phyloP scores from a whole-genome alignment of 1,140 invertebrate genomes.

The Eufriesea mexicana region DNA sequence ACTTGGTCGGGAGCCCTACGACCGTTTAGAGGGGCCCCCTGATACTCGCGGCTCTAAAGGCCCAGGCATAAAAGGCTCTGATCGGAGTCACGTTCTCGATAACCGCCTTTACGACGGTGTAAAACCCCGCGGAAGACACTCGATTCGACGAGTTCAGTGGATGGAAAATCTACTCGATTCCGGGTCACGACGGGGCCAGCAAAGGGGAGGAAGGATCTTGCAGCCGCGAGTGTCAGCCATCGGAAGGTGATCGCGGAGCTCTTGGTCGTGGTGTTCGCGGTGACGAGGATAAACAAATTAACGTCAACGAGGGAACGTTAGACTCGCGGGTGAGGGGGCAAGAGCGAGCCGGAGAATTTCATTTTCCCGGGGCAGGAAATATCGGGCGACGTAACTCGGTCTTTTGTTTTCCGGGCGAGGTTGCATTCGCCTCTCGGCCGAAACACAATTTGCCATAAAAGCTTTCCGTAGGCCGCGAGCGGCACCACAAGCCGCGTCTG shows the following conservation, averaged over 20 bases:
- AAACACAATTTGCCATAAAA: conserved; percentile 20
- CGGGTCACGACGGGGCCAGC: no score
- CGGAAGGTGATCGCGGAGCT: no score
- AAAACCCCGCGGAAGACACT: neutral
- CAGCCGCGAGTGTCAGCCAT: no score
- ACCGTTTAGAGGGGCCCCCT: neutral
- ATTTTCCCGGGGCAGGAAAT: neutral
- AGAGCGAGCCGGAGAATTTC: neutral
- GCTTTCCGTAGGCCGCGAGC: neutral
- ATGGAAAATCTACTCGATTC: neutral
- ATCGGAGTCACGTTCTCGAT: neutral
- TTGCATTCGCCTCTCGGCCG: neutral
- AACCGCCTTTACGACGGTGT: conserved; percentile 5
- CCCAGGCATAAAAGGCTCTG: no score
- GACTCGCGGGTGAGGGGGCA: no score
- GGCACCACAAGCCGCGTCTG: neutral
- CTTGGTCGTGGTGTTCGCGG: neutral
- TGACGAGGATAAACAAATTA: conserved; percentile 15
- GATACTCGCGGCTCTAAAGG: neutral
- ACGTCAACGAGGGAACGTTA: neutral
- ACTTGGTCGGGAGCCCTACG: no score
- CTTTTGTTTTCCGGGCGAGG: neutral
- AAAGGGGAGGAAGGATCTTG: no score
- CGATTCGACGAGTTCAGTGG: neutral
- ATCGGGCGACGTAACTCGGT: conserved; percentile 1